Conservation (phyloP, 2,113 vertebrate species). For the Eubucco bourcierii region DNA sequence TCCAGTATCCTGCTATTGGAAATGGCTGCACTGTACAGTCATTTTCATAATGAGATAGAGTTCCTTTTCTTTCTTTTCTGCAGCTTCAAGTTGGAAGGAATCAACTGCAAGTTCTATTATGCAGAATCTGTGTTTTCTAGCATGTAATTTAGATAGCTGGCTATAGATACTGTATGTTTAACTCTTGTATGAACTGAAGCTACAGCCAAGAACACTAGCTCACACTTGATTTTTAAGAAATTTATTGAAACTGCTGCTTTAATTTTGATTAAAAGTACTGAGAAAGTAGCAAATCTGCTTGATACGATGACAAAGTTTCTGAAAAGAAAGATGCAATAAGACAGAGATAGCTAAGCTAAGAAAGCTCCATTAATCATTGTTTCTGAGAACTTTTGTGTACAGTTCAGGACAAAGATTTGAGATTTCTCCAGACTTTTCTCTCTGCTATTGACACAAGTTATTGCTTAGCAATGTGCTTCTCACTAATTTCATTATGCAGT, state of each 20-base stretch:
- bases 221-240: background rate
- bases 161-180: background rate
- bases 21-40: background rate
- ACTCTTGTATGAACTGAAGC: background rate
- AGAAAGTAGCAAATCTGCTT: background rate
- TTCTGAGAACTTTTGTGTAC: background rate
- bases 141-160: fast-evolving
- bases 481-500: background rate
- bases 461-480: background rate
- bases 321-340: background rate
- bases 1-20: background rate
- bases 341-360: background rate
- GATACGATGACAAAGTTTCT: background rate
- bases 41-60: background rate
- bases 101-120: background rate
- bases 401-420: background rate
- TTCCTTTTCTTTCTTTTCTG: background rate
- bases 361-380: background rate
- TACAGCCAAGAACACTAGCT: background rate
- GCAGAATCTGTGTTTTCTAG: background rate
- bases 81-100: background rate
- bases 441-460: background rate
- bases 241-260: background rate
- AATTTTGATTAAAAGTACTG: background rate
- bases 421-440: background rate